These are phyloP conservation scores for Coptotermes formosanus DNA, from an alignment of 1,140 invertebrate species.

Conservation along the genomic window DNA sequence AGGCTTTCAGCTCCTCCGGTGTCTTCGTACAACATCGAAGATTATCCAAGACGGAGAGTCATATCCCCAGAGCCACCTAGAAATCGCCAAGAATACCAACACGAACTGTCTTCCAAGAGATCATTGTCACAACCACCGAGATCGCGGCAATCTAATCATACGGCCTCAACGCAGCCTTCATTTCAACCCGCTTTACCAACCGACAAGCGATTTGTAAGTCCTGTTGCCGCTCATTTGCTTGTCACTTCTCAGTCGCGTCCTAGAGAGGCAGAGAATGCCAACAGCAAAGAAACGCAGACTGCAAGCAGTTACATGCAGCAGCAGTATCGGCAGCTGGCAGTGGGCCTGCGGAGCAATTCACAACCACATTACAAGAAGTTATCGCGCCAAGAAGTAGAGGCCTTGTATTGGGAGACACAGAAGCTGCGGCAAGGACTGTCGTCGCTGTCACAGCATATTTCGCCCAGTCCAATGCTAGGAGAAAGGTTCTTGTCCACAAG, in stretches of 20 bases:
- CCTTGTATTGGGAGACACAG: constrained; percentile 22
- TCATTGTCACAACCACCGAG: background rate
- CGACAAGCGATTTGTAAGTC: background rate
- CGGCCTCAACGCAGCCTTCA: background rate
- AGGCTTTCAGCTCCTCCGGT: constrained; percentile 28
- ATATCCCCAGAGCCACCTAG: background rate
- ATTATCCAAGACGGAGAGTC: constrained; percentile 16
- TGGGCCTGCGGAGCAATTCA: background rate
- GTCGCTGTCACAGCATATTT: background rate
- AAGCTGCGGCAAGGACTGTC: background rate
- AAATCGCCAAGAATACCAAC: background rate
- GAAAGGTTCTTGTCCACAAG: background rate
- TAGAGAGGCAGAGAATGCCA: background rate
- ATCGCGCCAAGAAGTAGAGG: constrained; percentile 21
- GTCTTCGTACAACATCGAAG: background rate
- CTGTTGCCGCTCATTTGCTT: background rate
- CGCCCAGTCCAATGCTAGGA: background rate
- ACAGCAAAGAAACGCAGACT: constrained; percentile 14
- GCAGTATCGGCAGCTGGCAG: background rate
- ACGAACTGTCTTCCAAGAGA: background rate
- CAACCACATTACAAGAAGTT: background rate
- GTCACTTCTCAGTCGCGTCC: background rate
- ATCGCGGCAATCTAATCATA: background rate
- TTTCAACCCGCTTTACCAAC: background rate
- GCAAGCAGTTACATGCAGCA: background rate